Percentiles rank a stretch among this genome's conserved stretches.
phyloP scores from a whole-genome alignment of 2,888 invertebrate species.

The Strigamia crassipes region DNA sequence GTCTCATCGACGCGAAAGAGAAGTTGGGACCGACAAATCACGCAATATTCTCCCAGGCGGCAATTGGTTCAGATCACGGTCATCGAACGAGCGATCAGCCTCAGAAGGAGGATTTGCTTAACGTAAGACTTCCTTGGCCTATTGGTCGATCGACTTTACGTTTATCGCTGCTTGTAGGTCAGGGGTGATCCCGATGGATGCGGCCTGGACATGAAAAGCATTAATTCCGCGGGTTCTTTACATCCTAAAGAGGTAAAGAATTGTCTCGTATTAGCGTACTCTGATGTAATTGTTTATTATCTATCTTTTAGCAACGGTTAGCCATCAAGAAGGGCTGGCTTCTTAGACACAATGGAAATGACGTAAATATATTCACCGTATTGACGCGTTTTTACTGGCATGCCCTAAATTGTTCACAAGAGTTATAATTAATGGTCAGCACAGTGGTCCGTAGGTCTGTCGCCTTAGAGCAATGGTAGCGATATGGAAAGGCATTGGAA shows the following conservation, averaged over 20 bases:
- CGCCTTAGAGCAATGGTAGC: too few relatives aligned
- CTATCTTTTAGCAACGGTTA: slow-evolving; percentile 64
- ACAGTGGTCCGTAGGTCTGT: too few relatives aligned
- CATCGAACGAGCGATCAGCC: not conserved
- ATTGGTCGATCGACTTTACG: not conserved
- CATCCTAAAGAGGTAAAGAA: slow-evolving; percentile 11
- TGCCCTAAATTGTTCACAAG: too few relatives aligned
- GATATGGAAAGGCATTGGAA: too few relatives aligned
- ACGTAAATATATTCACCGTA: too few relatives aligned
- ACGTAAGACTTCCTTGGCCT: not conserved
- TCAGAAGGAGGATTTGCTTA: not conserved
- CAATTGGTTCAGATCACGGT: too few relatives aligned
- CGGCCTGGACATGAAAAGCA: slow-evolving; percentile 61
- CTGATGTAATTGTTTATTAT: slow-evolving; percentile 58
- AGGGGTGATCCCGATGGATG: slow-evolving; percentile 80
- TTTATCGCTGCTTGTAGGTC: slow-evolving; percentile 56
- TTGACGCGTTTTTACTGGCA: too few relatives aligned
- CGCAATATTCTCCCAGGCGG: not conserved
- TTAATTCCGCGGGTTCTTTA: not conserved
- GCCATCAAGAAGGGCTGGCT: slow-evolving; percentile 88
- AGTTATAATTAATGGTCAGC: too few relatives aligned
- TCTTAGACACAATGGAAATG: not conserved
- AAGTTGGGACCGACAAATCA: not conserved
- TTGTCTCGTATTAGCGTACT: too few relatives aligned
- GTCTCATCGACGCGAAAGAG: not conserved